phyloP scores from a whole-genome alignment of 1,140 invertebrate species.

The Yoshiicerus persimilis region DNA sequence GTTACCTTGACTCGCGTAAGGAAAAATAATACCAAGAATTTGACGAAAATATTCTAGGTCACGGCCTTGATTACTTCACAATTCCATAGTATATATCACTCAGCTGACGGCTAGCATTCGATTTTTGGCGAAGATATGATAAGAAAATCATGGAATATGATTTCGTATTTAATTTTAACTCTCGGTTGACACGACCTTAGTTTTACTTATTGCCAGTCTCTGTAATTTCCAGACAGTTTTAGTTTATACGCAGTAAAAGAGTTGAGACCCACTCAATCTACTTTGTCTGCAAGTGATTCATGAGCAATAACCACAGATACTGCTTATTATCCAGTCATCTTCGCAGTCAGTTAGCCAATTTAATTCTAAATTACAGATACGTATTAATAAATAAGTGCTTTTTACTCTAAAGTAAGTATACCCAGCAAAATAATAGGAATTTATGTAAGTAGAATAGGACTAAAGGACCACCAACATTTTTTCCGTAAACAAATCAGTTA shows the following conservation, averaged over 20 bases:
- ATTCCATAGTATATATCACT: background rate
- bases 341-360: background rate
- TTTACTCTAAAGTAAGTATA: background rate
- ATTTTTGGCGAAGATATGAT: background rate
- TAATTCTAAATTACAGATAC: background rate
- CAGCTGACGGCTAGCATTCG: background rate
- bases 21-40: background rate
- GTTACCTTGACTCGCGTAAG: background rate
- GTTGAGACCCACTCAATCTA: background rate
- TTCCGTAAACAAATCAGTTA: background rate
- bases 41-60: slow-evolving; percentile 13
- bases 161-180: background rate
- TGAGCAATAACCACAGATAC: background rate
- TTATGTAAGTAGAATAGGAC: background rate
- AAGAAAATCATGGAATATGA: background rate
- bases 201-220: background rate
- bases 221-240: background rate
- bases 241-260: background rate
- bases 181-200: background rate
- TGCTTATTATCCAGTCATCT: background rate
- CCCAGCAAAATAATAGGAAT: background rate
- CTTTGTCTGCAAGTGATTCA: background rate
- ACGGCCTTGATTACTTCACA: background rate
- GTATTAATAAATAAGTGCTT: background rate
- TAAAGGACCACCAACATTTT: background rate